Evolutionary conservation across 2,888 invertebrate genomes (phyloP), one percentile per base, ranked within the genome.

Genomic region (Crossocerus cetratus): DNA sequence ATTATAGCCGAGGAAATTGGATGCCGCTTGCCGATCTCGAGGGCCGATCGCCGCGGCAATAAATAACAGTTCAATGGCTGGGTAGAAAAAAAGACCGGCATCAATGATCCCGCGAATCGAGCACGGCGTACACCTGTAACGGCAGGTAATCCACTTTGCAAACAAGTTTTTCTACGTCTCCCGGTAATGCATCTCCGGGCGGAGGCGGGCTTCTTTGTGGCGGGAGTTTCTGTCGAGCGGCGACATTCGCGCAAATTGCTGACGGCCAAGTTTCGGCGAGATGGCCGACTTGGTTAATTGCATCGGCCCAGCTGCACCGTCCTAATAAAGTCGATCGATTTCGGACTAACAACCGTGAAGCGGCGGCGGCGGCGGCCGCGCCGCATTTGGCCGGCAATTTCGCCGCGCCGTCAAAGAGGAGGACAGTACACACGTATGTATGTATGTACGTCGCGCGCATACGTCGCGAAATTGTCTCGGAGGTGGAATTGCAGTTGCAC

Each of bases 51-150:
- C 16, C 14, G 49, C 14, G 14, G 14, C 54, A 23, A 49, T 60
- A 60, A 65, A 68, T 65, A 74, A 74, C 68, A 74, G 64, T 65
- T 74, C 74, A 65, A 74, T 65, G 65, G 55, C 32, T 32, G 32
- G 55, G 32, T 45, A 61, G 59, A 61, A 74, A 74, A 72, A 74
- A 72, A 8, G 32, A n/a, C 8, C 32, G 32, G 32, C 74, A 61
- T 72, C 68, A 74, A 72, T 74, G 74, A 55, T 70, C 57, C 43
- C 32, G 32, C 49, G 22, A n/a, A n/a, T 49, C 44, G 49, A 61
- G 43, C 62, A 45, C 55, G 21, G 54, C 44, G 56, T 45, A 55
- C 63, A 42, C 42, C 42, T 18, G 55, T 63, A 71, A 71, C 60
- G 61, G 58, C 58, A 23, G 43, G 59, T 23, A 57, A 57, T 64